phyloP scores from a whole-genome alignment of 1,140 invertebrate species.

The Eueides isabella region DNA sequence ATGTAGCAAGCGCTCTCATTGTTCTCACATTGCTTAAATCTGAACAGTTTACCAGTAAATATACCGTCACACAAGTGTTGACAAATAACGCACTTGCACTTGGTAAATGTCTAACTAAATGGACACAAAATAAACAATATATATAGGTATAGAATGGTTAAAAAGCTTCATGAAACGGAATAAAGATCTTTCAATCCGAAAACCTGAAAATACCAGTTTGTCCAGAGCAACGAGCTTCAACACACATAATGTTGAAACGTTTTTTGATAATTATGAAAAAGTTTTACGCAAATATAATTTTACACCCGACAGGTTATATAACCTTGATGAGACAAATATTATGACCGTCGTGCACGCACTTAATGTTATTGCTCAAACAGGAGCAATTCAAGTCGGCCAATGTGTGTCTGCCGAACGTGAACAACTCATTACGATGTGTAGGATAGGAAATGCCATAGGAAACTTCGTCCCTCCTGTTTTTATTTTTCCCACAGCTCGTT shows the following conservation, averaged over 20 bases:
- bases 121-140: constrained; percentile 60
- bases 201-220: constrained; percentile 68
- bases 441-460: constrained; percentile 39
- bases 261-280: constrained; percentile 64
- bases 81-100: constrained; percentile 33
- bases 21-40: no score
- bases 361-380: constrained; percentile 65
- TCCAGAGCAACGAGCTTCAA: constrained; percentile 72
- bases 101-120: constrained; percentile 50
- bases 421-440: constrained; percentile 55
- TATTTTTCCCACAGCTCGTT: constrained; percentile 57
- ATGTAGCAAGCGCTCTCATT: no score
- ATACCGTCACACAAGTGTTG: constrained; percentile 21
- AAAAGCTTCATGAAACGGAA: constrained; percentile 67
- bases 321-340: constrained; percentile 74
- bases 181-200: constrained; percentile 58
- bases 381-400: constrained; percentile 65
- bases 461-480: no score
- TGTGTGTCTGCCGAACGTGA: constrained; percentile 67
- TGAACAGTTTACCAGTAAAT: constrained; percentile 20
- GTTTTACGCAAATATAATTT: constrained; percentile 57
- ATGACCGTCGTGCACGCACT: constrained; percentile 71
- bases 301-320: constrained; percentile 58
- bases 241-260: constrained; percentile 55
- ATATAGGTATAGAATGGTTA: constrained; percentile 68